Conservation (phyloP, 2,113 vertebrate genomes). For the Mormoops blainvillei region DNA sequence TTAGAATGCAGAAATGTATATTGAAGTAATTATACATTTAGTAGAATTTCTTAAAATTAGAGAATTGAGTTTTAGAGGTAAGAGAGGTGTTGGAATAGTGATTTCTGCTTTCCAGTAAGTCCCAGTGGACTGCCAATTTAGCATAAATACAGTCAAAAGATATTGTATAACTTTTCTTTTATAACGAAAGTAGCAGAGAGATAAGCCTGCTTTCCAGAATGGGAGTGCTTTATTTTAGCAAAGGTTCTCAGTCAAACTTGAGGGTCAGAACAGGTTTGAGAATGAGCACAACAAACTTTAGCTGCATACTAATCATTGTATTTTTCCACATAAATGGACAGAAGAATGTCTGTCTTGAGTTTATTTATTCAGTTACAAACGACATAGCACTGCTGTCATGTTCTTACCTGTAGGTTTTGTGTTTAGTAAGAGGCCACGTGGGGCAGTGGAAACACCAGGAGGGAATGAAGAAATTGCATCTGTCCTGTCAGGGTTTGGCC, state of each 20-base stretch:
- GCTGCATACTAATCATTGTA: not conserved
- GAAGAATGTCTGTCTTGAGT: not conserved
- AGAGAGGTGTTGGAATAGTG: not conserved
- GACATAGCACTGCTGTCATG: not conserved
- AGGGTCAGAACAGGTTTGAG: not conserved
- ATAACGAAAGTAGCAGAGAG: not conserved
- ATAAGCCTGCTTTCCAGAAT: not conserved
- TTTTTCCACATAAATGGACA: not conserved
- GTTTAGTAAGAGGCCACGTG: not conserved
- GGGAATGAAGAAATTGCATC: not conserved
- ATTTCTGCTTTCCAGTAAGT: not conserved
- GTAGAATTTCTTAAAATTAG: not conserved
- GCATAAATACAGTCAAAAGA: not conserved
- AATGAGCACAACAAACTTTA: not conserved
- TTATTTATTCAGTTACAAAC: conserved; percentile 16
- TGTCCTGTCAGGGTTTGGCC: not conserved
- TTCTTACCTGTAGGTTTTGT: not conserved
- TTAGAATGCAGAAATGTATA: not conserved
- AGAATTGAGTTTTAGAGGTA: not conserved
- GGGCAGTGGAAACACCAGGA: not conserved
- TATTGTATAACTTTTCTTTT: not conserved
- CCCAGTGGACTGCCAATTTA: not conserved
- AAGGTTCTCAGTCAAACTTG: not conserved
- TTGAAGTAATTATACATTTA: not conserved
- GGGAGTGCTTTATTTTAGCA: not conserved